Conservation (phyloP, 2,113 vertebrate genomes). For the Emydura subglobosa region DNA sequence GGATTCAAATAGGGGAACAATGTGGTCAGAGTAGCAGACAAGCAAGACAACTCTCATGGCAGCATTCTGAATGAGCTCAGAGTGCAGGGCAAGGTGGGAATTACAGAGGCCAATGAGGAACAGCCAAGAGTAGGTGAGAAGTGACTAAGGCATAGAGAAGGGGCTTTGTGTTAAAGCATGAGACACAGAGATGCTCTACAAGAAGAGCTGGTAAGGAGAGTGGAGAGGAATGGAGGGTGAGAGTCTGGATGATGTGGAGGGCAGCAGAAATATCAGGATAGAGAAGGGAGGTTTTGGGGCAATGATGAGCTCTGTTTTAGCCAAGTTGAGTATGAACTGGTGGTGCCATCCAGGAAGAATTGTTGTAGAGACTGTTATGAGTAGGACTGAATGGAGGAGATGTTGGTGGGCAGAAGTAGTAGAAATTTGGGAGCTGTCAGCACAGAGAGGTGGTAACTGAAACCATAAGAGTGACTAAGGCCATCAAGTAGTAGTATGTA, state of each 20-base stretch:
- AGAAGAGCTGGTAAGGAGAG: neutral
- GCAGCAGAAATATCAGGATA: neutral
- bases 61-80: neutral
- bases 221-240: neutral
- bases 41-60: accelerated
- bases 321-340: neutral
- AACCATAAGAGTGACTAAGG: neutral
- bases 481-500: neutral
- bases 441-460: neutral
- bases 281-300: neutral
- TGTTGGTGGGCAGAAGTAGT: neutral
- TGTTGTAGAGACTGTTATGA: neutral
- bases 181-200: neutral
- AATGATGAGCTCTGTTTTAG: neutral
- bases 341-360: neutral
- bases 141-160: neutral
- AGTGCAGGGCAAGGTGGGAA: accelerated
- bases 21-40: neutral
- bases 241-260: neutral
- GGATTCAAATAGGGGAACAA: neutral
- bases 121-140: accelerated
- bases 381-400: neutral
- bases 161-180: neutral
- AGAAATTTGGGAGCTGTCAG: neutral
- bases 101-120: neutral